Base-by-base conservation (phyloP, 2,888 invertebrate species). In the Dascillus cervinus region DNA sequence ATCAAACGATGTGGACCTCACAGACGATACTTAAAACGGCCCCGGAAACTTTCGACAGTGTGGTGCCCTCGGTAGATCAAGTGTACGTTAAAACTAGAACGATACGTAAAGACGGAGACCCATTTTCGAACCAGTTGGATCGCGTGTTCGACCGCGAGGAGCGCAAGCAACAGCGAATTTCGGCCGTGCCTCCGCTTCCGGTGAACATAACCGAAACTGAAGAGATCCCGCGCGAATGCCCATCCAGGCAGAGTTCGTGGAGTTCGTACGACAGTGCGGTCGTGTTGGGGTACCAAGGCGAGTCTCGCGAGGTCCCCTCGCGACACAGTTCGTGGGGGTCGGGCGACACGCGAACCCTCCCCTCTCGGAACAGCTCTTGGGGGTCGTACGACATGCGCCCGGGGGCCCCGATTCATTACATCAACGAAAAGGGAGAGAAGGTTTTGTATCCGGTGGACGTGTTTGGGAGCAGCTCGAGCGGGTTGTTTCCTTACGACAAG, bases 281-380 rank as follows among this genome's bases (percentile, higher is more conserved):
- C 17, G 79, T 76, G 25, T 67, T 79, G 39, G 72, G 73, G 39
- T 67, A 59, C 39, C 65, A 64, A 37, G 66, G 67, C 13, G 72
- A 71, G 43, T 53, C 61, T 10, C 56, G 62, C n/a, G 82, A 82
- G 46, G 60, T 67, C 20, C 74, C 79, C 14, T 82, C 83, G 34
- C 73, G 86, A 5, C 84, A 85, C 57, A 80, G 85, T 44, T 85
- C 86, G 21, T 86, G 87, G 85, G 84, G 85, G 36, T 81, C 82
- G n/a, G 77, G 76, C 28, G 82, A 83, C 55, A 73, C 74, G 29
- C 69, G 78, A 22, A 71, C 72, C 3, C 48, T 75, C 32, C 77
- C 80, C 1, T 76, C 79, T 17, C 65, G 82, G 29, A 81, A 79
- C 46, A 78, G 79, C 60, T 79, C 79, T 23, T 79, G 80, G 76